These are phyloP conservation scores for Drosophila sp. DNA, from an alignment of 1,140 invertebrate species.

Conservation along the genomic window DNA sequence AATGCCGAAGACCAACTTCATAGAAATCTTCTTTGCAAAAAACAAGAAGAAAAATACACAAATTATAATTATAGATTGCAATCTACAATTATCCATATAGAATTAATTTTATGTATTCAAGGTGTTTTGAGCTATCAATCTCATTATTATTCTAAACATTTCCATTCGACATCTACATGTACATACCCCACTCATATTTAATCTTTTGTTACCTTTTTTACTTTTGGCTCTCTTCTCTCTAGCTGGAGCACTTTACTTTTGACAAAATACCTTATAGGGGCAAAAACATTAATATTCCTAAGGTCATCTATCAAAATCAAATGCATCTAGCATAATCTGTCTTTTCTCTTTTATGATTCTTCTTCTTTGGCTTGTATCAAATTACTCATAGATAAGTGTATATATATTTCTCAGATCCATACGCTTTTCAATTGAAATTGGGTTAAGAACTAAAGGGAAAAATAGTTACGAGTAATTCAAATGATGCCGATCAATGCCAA, in stretches of 20 bases:
- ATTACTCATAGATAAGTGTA: conserved; percentile 9
- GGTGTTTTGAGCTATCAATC: background rate
- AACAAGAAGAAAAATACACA: too few species aligned
- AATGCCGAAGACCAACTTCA: background rate
- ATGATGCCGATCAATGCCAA: conserved; percentile 19
- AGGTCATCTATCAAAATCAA: conserved; percentile 56
- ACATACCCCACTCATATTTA: background rate
- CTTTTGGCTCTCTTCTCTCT: background rate
- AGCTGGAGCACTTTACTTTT: background rate
- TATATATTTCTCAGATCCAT: conserved; percentile 1
- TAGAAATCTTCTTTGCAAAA: too few species aligned
- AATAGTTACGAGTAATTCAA: conserved; percentile 46
- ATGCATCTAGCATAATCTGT: conserved; percentile 5
- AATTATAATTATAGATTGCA: too few species aligned
- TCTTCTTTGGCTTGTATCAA: background rate
- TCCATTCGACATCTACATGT: conserved; percentile 5
- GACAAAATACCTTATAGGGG: background rate
- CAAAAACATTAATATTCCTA: conserved; percentile 17
- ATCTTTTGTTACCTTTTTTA: background rate
- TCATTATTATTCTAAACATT: background rate
- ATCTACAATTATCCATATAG: too few species aligned
- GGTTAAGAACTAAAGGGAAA: conserved; percentile 38
- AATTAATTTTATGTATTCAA: background rate
- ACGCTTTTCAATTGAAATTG: conserved; percentile 52
- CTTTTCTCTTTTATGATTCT: background rate